These are phyloP conservation scores for Pituophis catenifer DNA, from an alignment of 2,113 vertebrate species.

Conservation along the genomic window DNA sequence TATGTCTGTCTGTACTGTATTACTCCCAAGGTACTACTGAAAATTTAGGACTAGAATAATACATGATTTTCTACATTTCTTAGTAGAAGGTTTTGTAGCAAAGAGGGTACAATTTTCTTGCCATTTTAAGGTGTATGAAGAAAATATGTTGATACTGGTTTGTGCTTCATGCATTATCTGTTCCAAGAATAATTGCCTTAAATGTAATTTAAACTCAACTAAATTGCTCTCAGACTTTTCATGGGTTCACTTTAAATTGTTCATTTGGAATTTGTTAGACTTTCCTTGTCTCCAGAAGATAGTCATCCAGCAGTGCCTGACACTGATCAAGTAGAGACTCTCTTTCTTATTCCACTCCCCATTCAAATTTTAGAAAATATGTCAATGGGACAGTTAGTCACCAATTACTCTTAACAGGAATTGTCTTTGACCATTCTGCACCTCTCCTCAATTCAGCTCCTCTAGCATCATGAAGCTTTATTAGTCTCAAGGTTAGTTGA, in stretches of 20 bases:
- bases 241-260: not conserved
- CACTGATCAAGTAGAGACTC: not conserved
- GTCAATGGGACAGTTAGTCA: not conserved
- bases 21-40: not conserved
- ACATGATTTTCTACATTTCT: not conserved
- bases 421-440: not conserved
- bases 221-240: not conserved
- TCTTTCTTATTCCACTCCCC: not conserved
- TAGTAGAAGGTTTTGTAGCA: not conserved
- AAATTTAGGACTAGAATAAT: not conserved
- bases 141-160: not conserved
- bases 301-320: not conserved
- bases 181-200: not conserved
- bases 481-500: not conserved
- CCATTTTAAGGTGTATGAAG: not conserved
- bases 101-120: not conserved
- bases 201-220: not conserved
- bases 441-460: not conserved
- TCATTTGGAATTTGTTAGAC: not conserved
- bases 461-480: not conserved
- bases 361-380: not conserved
- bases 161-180: not conserved
- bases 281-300: slow-evolving; percentile 1
- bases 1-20: not conserved
- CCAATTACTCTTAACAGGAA: not conserved